Base-by-base conservation (phyloP, 1,140 invertebrate genomes). In the Aphaenogaster ashmeadi region DNA sequence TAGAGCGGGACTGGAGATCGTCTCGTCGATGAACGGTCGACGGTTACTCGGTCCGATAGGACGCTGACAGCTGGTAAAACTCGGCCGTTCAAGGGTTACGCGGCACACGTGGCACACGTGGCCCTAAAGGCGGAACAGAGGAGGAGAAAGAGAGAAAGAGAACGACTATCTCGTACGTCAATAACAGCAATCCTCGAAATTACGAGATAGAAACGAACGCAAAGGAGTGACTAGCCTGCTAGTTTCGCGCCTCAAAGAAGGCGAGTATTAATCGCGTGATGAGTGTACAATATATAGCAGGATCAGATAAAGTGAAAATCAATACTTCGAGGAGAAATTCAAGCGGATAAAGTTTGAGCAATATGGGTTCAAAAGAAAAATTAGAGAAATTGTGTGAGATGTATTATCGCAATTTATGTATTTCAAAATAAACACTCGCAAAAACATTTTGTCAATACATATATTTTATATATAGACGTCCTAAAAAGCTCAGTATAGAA, bases 31-130 rank as follows among this genome's bases (percentile, higher is more conserved):
- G 83, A 79, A 86, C 72, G 83, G 74, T 66, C 83, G 83, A 84
- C 80, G 80, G 80, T 84, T 75, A 60, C 56, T 84, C 69, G 77
- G 71, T 86, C 58, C 86, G 90, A 90, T 88, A 91, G 88, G 85
- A 89, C 78, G 81, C 80, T 87, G 85, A 81, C 90, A 90, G 90
- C 91, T 91, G 89, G 71, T 89, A 89, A 91, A 89, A 91, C 88
- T 86, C 52, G 71, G 44, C 44, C 41, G 75, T 58, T 81, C 86
- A 91, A 88, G 87, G 81, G 86, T 91, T 91, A 90, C 78, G 38
- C n/a, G 54, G 50, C 58, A 86, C 84, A 86, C 84, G 84, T 86
- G 77, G 78, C 71, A 89, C 89, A 87, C 89, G 90, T 91, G 85
- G 77, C 41, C n/a, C 69, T 21, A 81, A 54, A 69, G 62, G 62